Evolutionary conservation across 2,888 invertebrate species (phyloP).

Genomic region (Tenthredo scrophulariae): DNA sequence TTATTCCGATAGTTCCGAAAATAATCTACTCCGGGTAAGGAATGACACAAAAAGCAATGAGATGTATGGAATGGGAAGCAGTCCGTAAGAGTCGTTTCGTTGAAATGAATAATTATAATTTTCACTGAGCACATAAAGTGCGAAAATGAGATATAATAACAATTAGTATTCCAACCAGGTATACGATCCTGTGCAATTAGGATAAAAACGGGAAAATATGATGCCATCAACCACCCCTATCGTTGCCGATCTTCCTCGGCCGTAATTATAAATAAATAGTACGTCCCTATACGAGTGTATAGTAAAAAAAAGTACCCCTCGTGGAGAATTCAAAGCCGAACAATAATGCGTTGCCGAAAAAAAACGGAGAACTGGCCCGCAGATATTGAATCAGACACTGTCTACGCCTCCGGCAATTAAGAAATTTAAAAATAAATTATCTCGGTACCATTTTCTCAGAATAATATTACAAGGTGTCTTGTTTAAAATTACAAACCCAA

Average conservation of each 20-base stretch:
- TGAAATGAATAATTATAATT: background rate
- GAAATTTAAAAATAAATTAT: constrained; percentile 10
- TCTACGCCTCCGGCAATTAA: constrained; percentile 1
- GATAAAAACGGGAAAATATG: background rate
- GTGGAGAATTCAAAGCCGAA: background rate
- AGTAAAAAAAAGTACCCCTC: background rate
- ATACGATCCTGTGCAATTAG: background rate
- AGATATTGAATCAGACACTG: constrained; percentile 7
- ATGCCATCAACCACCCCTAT: background rate
- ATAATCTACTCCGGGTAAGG: background rate
- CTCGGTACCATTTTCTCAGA: background rate
- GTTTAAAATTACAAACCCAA: background rate
- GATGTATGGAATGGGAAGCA: background rate
- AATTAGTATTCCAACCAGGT: constrained; percentile 11
- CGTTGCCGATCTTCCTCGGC: constrained; percentile 9
- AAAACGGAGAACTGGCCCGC: background rate
- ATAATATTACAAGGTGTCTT: background rate
- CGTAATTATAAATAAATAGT: constrained; percentile 3
- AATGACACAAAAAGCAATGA: background rate
- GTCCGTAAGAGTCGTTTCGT: background rate
- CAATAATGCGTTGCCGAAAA: background rate
- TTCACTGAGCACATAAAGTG: background rate
- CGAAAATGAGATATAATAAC: background rate
- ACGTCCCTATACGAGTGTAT: background rate
- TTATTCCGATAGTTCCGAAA: background rate